Evolutionary conservation across 2,113 vertebrate species (phyloP).

Genomic region (human): DNA sequence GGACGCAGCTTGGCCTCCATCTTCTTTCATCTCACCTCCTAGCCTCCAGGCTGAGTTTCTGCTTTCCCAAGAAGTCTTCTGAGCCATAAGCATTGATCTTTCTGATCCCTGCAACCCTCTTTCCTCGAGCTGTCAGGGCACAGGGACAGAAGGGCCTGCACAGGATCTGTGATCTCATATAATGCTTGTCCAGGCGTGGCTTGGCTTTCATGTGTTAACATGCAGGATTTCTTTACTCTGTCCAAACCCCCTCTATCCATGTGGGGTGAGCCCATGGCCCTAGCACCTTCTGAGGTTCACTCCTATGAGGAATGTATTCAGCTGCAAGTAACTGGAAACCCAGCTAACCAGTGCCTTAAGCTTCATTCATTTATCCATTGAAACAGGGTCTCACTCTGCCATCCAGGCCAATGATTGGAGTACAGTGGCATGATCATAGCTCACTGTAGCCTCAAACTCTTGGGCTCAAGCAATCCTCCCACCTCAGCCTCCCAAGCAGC

Average conservation of each 20-base stretch:
- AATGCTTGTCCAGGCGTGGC: background rate
- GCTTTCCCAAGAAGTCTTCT: background rate
- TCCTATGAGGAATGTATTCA: background rate
- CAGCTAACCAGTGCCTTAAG: background rate
- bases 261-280: background rate
- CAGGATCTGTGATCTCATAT: background rate
- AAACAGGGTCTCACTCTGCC: too few species aligned
- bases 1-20: background rate
- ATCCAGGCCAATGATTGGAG: too few species aligned
- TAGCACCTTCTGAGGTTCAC: background rate
- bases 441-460: too few species aligned
- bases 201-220: background rate
- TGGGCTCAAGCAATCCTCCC: too few species aligned
- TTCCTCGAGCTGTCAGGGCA: too few species aligned
- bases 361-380: background rate
- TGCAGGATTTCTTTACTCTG: background rate
- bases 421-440: too few species aligned
- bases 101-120: background rate
- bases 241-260: background rate
- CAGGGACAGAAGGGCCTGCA: background rate
- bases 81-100: background rate
- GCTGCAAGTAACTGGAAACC: background rate
- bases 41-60: background rate
- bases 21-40: background rate
- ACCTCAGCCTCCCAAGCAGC: too few species aligned